Evolutionary conservation across 1,140 invertebrate genomes (phyloP), one percentile per base, ranked within the genome.

Genomic region (Heliconius congener): DNA sequence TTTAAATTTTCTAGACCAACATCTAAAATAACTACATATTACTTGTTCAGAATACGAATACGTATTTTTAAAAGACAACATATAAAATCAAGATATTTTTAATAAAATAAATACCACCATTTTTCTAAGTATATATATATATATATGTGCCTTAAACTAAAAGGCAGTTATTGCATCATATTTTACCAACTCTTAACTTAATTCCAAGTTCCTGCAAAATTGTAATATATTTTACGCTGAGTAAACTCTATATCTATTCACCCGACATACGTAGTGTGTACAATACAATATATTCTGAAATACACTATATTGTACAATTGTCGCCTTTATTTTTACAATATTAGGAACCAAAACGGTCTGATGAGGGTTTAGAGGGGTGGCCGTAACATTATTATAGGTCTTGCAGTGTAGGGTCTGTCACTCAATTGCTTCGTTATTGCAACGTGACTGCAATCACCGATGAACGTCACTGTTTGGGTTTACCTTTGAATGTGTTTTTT

Each of bases 371-470:
- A 73, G 74, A 83, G 84, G 84, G 83, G 77, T 82, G 76, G 76
- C 71, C 77, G 83, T 88, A 86, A 90, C 82, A 85, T 84, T 85
- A 85, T 88, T 88, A 87, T 79, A 81, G 84, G 84, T 86, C 83
- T 86, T 85, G 84, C 84, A 83, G 82, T 86, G 83, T 86, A 85
- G 88, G 90, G 89, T 83, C 81, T 85, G 91, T 92, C 91, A 91
- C 85, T 92, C 91, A 91, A 90, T 88, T 88, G 86, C 82, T 87
- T 86, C 87, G 90, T 90, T 90, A 89, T 91, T 85, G 85, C 84
- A 89, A 91, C 90, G 90, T 92, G 91, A 84, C 86, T 88, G 87
- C 86, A 88, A 91, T 92, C 83, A 84, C 82, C 87, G 84, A 86
- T 86, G 79, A 74, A 78, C 80, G 74, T 78, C 74, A 76, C 78